Percentiles rank a stretch among this genome's conserved stretches.
Conservation (phyloP, 2,113 vertebrate genomes). For the Pygoscelis antarcticus region DNA sequence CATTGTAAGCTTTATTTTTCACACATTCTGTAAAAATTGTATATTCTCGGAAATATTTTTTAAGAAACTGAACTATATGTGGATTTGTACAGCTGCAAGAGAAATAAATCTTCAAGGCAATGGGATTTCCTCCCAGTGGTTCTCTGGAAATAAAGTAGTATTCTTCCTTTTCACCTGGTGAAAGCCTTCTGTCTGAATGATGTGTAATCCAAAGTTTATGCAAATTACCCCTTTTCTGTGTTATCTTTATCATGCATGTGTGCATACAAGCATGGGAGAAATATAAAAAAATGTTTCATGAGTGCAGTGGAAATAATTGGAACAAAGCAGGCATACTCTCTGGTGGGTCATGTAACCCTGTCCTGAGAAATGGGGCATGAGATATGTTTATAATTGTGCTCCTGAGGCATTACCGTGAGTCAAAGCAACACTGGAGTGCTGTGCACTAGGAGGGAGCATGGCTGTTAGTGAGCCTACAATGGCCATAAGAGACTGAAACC, state of each 20-base stretch:
- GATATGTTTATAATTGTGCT: rapidly evolving
- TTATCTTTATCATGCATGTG: neutral
- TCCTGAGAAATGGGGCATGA: neutral
- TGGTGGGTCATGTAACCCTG: neutral
- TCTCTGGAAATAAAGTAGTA: neutral
- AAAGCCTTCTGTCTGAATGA: neutral
- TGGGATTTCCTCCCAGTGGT: neutral
- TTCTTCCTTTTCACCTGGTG: neutral
- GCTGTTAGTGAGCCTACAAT: neutral
- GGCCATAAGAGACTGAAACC: neutral
- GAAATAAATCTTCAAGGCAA: neutral
- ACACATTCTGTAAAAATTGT: neutral
- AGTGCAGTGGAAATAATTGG: neutral
- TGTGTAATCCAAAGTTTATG: neutral
- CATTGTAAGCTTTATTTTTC: neutral
- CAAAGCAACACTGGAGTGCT: neutral
- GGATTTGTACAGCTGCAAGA: neutral
- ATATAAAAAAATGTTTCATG: neutral
- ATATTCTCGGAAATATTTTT: neutral
- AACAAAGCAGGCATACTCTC: neutral
- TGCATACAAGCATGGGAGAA: neutral
- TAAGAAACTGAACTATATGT: neutral
- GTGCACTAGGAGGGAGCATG: neutral
- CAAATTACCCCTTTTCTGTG: neutral
- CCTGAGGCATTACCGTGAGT: neutral